phyloP scores from a whole-genome alignment of 2,888 invertebrate genomes.

The Cistogaster globosa region DNA sequence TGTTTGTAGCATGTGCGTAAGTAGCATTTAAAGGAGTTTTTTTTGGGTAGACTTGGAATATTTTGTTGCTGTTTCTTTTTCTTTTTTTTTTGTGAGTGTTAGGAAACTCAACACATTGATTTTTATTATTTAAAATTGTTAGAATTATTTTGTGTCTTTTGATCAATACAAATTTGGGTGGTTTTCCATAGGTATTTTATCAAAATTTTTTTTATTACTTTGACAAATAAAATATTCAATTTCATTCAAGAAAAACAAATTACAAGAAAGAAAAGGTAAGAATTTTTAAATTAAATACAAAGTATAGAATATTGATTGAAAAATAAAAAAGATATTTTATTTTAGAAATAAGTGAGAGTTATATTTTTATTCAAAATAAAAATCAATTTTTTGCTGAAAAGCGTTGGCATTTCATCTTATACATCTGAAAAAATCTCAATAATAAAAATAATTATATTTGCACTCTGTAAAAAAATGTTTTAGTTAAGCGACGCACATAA shows the following conservation, averaged over 20 bases:
- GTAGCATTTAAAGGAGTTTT: conserved; percentile 58
- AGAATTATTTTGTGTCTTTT: too few species aligned
- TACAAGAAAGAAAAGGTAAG: background rate
- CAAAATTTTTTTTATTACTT: conserved; percentile 24
- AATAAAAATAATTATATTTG: too few species aligned
- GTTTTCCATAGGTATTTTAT: conserved; percentile 27
- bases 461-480: too few species aligned
- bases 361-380: too few species aligned
- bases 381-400: too few species aligned
- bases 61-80: conserved; percentile 26
- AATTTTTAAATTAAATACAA: background rate
- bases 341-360: too few species aligned
- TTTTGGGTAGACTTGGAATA: conserved; percentile 16
- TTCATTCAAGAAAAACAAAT: too few species aligned
- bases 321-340: too few species aligned
- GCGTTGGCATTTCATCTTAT: too few species aligned
- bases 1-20: conserved; percentile 73
- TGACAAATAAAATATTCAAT: background rate
- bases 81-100: background rate
- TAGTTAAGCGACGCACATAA: too few species aligned
- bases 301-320: too few species aligned
- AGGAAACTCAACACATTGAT: conserved; percentile 47
- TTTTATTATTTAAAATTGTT: conserved; percentile 33
- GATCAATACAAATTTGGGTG: conserved; percentile 40
- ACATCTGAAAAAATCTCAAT: too few species aligned